Evolutionary conservation across 2,888 invertebrate species (phyloP).

Genomic region (Cryptops parisi): DNA sequence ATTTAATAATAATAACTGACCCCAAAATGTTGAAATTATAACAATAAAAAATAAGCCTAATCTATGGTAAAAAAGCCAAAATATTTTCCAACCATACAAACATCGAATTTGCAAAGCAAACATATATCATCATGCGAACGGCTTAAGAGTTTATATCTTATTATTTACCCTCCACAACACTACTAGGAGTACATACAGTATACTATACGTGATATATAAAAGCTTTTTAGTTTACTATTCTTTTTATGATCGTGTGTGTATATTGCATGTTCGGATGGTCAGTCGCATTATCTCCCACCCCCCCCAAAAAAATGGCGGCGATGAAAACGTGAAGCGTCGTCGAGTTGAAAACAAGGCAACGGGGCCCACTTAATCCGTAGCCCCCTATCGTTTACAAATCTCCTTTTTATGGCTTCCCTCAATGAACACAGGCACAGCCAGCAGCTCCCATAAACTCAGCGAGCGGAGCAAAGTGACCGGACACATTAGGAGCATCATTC

Average conservation of each 20-base stretch:
- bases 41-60: no score
- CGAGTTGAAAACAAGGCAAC: not conserved
- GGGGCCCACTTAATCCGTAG: constrained; percentile 7
- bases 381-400: constrained; percentile 12
- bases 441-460: not conserved
- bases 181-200: no score
- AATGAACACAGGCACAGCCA: constrained; percentile 2
- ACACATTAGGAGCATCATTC: constrained; percentile 4
- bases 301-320: constrained; percentile 9
- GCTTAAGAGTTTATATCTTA: no score
- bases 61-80: no score
- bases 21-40: no score
- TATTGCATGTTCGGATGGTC: not conserved
- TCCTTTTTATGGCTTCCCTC: constrained; percentile 9
- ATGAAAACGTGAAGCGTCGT: constrained; percentile 7
- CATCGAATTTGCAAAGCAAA: no score
- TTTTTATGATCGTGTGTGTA: constrained; percentile 8
- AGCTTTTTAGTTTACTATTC: no score
- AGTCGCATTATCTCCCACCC: not conserved
- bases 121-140: no score
- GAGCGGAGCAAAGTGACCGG: not conserved
- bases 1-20: no score
- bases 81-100: no score
- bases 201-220: no score
- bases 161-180: no score